Base-by-base conservation (phyloP, 2,797 vertebrate genomes). In the Malacoctenus gilli region DNA sequence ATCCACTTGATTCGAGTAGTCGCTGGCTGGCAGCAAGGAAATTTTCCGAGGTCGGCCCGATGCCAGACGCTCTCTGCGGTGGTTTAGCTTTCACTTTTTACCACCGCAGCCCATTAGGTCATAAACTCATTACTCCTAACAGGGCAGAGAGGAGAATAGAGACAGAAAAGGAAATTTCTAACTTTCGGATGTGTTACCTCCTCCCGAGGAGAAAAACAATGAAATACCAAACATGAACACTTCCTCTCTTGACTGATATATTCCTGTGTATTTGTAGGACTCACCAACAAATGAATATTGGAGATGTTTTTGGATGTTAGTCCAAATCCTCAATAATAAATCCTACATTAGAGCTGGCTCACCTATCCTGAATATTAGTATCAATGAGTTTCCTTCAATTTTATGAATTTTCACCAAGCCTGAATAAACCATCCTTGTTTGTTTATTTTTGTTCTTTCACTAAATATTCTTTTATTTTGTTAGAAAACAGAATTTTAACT, bases 1-100 rank as follows among this genome's bases (percentile, higher is more conserved):
- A 65, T 81, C 63, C 53, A 43, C 74, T 82, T 57, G 60, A 84
- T 65, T 75, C 5, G 8, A 86, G 83, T 40, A 52, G 65, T 54
- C 37, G 14, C 20, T 48, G 69, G 52, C 66, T 59, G 72, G 63
- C 64, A 74, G 80, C 9, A 20, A 61, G 65, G 51, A 76, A 19
- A 74, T 82, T 61, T 58, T 62, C 59, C 4, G 55, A 74, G 71
- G 39, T 75, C 75, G 75, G 44, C 62, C 52, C 44, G 42, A 54
- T 70, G 79, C 74, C 71, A 71, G 62, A 59, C 61, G 75, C 1
- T 18, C 74, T 72, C 50, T 44, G 48, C 10, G 18, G 52, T 48
- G 65, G 55, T 77, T 79, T 31, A 13, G 34, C 69, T 69, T 60
- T 79, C 8, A 60, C 41, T 59, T 75, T 78, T 57, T 37, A 61